phyloP scores from a whole-genome alignment of 2,113 vertebrate genomes.

The Rhipidura dahli region DNA sequence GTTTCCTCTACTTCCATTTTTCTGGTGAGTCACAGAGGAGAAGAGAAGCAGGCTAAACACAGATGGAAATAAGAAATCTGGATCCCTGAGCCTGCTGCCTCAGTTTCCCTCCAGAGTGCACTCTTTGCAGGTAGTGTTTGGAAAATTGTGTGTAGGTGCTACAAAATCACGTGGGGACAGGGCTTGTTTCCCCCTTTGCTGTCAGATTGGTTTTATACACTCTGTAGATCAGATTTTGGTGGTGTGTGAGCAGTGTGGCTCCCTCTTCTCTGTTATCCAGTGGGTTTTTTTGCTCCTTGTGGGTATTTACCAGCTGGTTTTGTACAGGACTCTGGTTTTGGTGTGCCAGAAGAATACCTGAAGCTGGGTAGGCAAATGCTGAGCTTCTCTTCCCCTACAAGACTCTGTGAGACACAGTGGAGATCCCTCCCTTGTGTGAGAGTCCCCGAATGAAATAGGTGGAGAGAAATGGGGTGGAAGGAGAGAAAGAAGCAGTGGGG shows the following conservation, averaged over 20 bases:
- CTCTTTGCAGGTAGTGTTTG: not conserved
- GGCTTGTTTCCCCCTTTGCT: not conserved
- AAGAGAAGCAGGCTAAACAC: not conserved
- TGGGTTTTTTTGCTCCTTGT: not conserved
- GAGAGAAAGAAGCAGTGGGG: not conserved
- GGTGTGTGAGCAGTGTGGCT: not conserved
- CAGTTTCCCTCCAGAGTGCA: not conserved
- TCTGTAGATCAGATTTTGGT: not conserved
- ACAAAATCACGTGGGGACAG: not conserved
- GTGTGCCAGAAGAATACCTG: not conserved
- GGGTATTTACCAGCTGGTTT: not conserved
- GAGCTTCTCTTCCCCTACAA: not conserved
- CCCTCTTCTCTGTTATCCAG: not conserved
- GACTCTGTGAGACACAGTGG: not conserved
- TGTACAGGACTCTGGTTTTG: not conserved
- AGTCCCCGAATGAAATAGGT: not conserved
- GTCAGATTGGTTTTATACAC: not conserved
- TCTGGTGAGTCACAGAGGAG: slow-evolving; percentile 18
- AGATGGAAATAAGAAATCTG: not conserved
- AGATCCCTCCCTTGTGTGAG: not conserved
- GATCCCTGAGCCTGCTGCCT: not conserved
- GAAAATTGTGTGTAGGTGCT: not conserved
- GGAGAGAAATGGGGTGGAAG: not conserved
- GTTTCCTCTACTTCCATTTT: not conserved
- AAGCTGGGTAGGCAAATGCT: not conserved